Base-by-base conservation (phyloP, 2,113 vertebrate species). In the Pelecanoides urinatrix region DNA sequence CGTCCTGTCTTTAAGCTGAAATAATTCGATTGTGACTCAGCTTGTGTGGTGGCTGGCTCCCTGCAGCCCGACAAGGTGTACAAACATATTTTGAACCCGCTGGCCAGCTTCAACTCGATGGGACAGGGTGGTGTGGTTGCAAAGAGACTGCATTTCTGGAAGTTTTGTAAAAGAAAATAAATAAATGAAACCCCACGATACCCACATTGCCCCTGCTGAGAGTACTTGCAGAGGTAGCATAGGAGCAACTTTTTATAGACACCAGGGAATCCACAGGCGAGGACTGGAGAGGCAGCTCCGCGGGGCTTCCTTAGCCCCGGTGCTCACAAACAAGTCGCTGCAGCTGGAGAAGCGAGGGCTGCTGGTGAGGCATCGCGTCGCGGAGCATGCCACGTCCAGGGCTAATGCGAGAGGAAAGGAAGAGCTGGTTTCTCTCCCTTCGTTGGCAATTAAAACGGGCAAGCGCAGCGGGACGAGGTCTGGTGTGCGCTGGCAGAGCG, bases 291-390 rank as follows among this genome's bases (percentile, higher is more conserved):
- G 18, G 79, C 63, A 76, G 58, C 9, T 58, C 44, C 17, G 0
- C 0, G 2, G 40, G 20, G 12, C 26, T 78, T 68, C 47, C 26
- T 52, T 21, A 63, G 70, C 59, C 47, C 34, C 27, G 16, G 77
- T 3, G 36, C 40, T 42, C 26, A 16, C 40, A 42, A 67, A 38
- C 6, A 10, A 55, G 36, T 27, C 0, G 0, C 15, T 8, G 55
- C 10, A 3, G 13, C 30, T 1, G 6, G 20, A 58, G 27, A 16
- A 38, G 36, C 1, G 2, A 50, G 59, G 13, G 14, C 10, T 65
- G 27, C 0, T 25, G n/a, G 62, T 0, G 1, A 6, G 53, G 52
- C 26, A 6, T 25, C 8, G 22, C 20, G 6, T n/a, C 16, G 1
- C 1, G 3, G 61, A 21, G 38, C 19, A 0, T 16, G 16, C 36